A percentile compares a stretch with the other conserved stretches of the same genome.
Evolutionary conservation across 2,797 vertebrate species (phyloP).

Genomic region (Malacoraja senta): DNA sequence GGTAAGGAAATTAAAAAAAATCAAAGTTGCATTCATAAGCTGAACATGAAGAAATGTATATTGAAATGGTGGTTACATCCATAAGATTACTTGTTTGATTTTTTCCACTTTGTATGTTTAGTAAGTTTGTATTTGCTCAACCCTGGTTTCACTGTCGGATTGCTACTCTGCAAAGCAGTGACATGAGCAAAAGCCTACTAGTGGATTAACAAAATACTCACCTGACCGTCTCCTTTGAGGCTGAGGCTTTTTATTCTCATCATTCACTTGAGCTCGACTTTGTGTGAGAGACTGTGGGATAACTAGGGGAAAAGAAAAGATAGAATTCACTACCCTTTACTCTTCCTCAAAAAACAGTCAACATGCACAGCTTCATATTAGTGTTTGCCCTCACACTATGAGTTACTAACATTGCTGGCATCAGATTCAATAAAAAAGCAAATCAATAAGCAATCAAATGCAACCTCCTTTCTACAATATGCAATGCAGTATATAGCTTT

Average conservation of each 20-base stretch:
- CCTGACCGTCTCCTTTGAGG: conserved; percentile 75
- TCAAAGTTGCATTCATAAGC: neutral
- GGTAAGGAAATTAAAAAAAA: neutral
- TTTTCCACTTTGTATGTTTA: no score
- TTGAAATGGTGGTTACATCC: no score
- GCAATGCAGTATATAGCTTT: neutral
- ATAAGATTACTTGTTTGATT: no score
- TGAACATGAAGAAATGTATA: neutral
- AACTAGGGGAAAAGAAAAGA: conserved; percentile 40
- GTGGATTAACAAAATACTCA: conserved; percentile 48
- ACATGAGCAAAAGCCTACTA: neutral
- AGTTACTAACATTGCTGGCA: neutral
- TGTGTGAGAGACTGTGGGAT: conserved; percentile 51
- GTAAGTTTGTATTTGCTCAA: no score
- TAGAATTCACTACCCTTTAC: neutral
- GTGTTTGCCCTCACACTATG: neutral
- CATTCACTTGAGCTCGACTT: conserved; percentile 62
- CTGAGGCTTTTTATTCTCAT: conserved; percentile 72
- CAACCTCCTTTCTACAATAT: neutral
- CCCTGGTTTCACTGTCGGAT: no score
- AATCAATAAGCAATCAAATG: neutral
- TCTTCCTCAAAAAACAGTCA: neutral
- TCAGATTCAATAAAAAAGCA: neutral
- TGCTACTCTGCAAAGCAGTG: neutral
- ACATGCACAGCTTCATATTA: neutral